phyloP scores from a whole-genome alignment of 2,888 invertebrate species.

The Mythimna pallens region DNA sequence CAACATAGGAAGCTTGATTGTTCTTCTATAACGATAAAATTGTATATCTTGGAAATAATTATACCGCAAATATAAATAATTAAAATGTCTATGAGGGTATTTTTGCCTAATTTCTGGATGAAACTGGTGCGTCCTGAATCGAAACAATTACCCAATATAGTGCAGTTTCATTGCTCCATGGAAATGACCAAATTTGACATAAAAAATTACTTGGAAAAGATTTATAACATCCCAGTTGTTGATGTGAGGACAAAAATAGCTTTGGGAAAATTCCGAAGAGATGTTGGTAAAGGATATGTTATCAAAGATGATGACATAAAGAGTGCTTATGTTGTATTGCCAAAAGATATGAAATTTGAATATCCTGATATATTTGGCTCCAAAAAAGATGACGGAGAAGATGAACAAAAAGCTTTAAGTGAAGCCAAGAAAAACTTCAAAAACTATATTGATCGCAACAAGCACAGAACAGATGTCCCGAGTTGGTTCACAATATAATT shows the following conservation, averaged over 20 bases:
- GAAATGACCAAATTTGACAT: constrained; percentile 98
- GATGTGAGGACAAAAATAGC: constrained; percentile 94
- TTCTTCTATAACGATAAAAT: too few species aligned
- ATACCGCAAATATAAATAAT: background rate
- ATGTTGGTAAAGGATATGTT: constrained; percentile 91
- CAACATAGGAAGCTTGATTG: too few species aligned
- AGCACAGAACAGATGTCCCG: constrained; percentile 93
- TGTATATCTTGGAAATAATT: background rate
- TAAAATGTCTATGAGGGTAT: constrained; percentile 93
- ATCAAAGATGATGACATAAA: constrained; percentile 96
- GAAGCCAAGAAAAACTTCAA: constrained; percentile 91
- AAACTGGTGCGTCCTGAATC: constrained; percentile 94
- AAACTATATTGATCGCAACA: constrained; percentile 91
- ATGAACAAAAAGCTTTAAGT: constrained; percentile 91
- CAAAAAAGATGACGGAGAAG: constrained; percentile 89
- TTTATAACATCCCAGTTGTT: constrained; percentile 96
- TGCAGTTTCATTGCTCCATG: constrained; percentile 97
- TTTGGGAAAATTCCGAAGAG: constrained; percentile 92
- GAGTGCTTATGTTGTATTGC: constrained; percentile 95
- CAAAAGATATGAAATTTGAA: constrained; percentile 92
- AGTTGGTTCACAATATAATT: constrained; percentile 93
- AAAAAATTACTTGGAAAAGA: constrained; percentile 98
- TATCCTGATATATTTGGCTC: constrained; percentile 94
- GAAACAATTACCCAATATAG: constrained; percentile 94
- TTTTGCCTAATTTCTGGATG: constrained; percentile 99